Base-by-base conservation (phyloP, 2,113 vertebrate species). In the Serinus canaria region DNA sequence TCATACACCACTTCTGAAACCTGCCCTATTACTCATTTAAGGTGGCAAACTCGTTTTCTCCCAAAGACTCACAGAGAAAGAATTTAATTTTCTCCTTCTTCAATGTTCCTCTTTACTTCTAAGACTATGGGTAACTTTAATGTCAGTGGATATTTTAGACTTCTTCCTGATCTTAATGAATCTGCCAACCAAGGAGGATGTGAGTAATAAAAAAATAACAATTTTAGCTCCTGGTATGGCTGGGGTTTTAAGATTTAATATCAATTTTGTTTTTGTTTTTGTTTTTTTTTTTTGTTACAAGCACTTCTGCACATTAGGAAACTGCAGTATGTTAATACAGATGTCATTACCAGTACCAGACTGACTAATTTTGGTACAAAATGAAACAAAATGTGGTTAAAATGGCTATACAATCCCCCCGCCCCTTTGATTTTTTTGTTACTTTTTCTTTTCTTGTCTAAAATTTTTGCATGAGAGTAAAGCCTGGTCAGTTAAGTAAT, bases 351-450 rank as follows among this genome's bases (percentile, higher is more conserved):
- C 50, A 92, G 67, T 62, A 28, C 13, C 22, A 78, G 49, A 83
- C 49, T 68, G 87, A 93, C 88, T 96, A 96, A 90, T 94, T 93
- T 35, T 92, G 63, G 43, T 88, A 83, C 9, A 30, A 77, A 95
- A 81, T 94, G 37, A 96, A 92, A 92, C 92, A 85, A 96, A 91
- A 64, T 84, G 66, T 89, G 87, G 31, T 19, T 49, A 75, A 80
- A 73, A 93, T 76, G 33, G 30, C 49, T 85, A 47, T 72, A 52
- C 18, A 59, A 69, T 15, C 15, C 15, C 4, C 9, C 12, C 0
- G 4, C 23, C 46, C 35, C 56, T 91, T 73, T 72, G 49, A 7
- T 52, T 77, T 89, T 89, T 68, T 74, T 73, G 30, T 87, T 82
- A 67, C 20, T 56, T 69, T 60, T 79, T 62, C 63, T 91, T 90